Base-by-base conservation (phyloP, 2,888 invertebrate species). In the Metallyticus violacea region DNA sequence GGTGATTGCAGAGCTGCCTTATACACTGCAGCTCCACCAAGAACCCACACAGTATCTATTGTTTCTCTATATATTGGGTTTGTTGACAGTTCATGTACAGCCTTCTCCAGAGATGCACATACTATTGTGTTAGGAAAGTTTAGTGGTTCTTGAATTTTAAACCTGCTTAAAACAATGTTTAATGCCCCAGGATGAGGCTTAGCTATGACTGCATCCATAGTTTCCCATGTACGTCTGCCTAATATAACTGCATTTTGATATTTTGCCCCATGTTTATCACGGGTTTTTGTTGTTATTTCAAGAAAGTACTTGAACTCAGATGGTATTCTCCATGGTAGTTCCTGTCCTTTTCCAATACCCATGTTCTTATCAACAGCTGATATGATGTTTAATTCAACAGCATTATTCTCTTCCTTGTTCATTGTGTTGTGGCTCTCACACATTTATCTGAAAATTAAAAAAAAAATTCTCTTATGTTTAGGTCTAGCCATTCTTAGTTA, bases 31-130 rank as follows among this genome's bases (percentile, higher is more conserved):
- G 86, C 77, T 7, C 86, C 86, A 26, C 86, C 86, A 7, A 86
- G 30, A 6, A 86, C 85, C 86, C 86, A 86, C 15, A 85, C 86
- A 29, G 81, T 83, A 26, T 84, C 86, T 26, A 86, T 86, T 25
- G 26, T 25, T 7, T 62, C 79, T 40, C 6, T 29, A 30, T 83
- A 82, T 7, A 7, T 27, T 25, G 86, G 28, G 77, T 80, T 81
- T 30, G 81, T 86, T 15, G 86, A 15, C 26, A 86, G 26, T 1
- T 29, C 29, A 26, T 79, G 77, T 26, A 82, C 82, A 25, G 40
- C 86, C 3, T 29, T 27, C 22, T 86, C 86, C 29, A 86, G n/a
- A 4, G 86, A 86, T 25, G 81, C 77, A 82, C 86, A 86, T 1
- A 83, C 86, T 6, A 86, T 82, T 27, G 86, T 83, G 40, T 86